Evolutionary conservation across 35 echinoderm and acorn worm species (phyloP).

Genomic region (Acanthaster planci): DNA sequence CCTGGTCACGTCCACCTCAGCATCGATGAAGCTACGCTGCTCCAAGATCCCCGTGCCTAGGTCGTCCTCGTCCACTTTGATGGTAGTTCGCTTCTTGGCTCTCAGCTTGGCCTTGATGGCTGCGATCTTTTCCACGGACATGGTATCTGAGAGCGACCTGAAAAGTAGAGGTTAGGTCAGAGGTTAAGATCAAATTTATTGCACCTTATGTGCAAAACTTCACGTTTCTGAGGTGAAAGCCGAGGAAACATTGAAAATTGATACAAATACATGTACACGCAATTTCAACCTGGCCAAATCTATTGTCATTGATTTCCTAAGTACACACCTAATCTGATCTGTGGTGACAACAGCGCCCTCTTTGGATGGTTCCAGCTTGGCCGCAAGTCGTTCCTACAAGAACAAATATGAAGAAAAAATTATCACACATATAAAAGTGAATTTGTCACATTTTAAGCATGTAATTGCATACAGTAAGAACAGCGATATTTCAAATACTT

Average conservation of each 20-base stretch:
- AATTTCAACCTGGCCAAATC: too few species aligned
- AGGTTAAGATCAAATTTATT: not conserved
- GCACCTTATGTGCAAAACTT: not conserved
- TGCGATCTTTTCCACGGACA: constrained; percentile 98
- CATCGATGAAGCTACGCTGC: constrained; percentile 96
- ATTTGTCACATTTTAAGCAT: not conserved
- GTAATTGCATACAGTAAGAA: not conserved
- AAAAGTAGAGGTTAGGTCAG: not conserved
- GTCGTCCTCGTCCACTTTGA: constrained; percentile 89
- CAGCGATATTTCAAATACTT: not conserved
- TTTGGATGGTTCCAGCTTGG: constrained; percentile 66
- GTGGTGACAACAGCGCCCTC: constrained; percentile 87
- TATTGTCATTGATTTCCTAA: too few species aligned
- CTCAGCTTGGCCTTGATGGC: constrained; percentile 89
- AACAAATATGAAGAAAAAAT: not conserved
- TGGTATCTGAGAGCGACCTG: constrained; percentile 87
- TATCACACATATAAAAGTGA: not conserved
- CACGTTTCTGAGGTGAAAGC: not conserved
- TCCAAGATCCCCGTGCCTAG: constrained; percentile 71
- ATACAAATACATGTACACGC: not conserved
- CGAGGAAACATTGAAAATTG: not conserved
- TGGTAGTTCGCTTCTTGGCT: constrained; percentile 87
- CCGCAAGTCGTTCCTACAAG: constrained; percentile 69
- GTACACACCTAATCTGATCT: constrained; percentile 76
- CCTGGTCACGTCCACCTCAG: constrained; percentile 94